Conservation (phyloP, 2,113 vertebrate species). For the Arothron firmamentum region DNA sequence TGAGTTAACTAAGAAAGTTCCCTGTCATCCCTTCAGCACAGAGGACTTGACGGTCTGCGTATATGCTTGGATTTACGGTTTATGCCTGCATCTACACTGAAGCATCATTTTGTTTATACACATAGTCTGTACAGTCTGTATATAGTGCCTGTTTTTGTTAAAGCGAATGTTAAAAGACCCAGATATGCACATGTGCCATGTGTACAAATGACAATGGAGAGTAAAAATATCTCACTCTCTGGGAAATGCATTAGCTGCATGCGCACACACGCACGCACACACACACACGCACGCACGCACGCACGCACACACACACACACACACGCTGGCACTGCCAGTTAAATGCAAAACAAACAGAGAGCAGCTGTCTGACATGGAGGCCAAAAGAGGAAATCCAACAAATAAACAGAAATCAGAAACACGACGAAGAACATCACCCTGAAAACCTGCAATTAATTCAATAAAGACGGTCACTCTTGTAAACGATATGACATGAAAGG, state of each 20-base stretch:
- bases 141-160: slow-evolving; percentile 8
- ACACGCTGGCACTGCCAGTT: slow-evolving; percentile 18
- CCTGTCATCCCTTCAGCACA: too few relatives aligned
- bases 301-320: slow-evolving; percentile 17
- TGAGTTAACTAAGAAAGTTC: too few relatives aligned
- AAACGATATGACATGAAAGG: background rate
- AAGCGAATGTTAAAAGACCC: slow-evolving; percentile 1
- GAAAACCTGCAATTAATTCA: background rate
- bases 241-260: slow-evolving; percentile 47
- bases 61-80: background rate
- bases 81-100: background rate
- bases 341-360: slow-evolving; percentile 34
- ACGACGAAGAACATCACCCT: background rate
- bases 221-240: slow-evolving; percentile 62
- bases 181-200: slow-evolving; percentile 16
- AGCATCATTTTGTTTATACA: background rate
- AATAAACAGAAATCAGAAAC: background rate
- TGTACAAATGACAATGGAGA: slow-evolving; percentile 33
- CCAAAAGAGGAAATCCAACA: background rate
- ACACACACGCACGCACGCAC: slow-evolving; percentile 18
- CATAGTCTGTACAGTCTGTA: background rate
- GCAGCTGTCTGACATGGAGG: slow-evolving; percentile 8
- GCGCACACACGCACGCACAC: slow-evolving; percentile 16
- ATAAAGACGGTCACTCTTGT: too few relatives aligned
- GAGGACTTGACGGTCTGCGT: too few relatives aligned